Base-by-base conservation (phyloP, 2,113 vertebrate genomes). In the Cryptotis parvus region DNA sequence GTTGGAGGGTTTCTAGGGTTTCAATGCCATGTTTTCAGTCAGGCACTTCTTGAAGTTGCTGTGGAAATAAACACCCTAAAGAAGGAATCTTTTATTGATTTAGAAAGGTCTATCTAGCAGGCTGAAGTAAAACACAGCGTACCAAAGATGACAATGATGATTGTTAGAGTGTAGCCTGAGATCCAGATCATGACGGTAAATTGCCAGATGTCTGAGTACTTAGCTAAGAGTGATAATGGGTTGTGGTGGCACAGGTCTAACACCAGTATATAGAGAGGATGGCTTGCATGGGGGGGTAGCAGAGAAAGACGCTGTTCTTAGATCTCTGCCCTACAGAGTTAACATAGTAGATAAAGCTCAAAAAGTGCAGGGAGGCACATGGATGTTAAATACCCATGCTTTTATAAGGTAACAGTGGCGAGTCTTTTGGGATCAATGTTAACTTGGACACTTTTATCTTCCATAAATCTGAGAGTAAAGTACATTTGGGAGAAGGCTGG, bases 61-160 rank as follows among this genome's bases (percentile, higher is more conserved):
- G 12, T 31, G 12, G 29, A 27, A 35, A n/a, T 4, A 16, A 74
- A n/a, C 1, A 0, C 55, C 26, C 9, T 20, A 43, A 61, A 52
- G 37, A 4, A n/a, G 12, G 43, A 6, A 0, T 9, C 12, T 41
- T 27, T 39, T n/a, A 31, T 37, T 69, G 1, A 27, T 8, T 12
- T 24, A 18, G 9, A 63, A 45, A 70, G n/a, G 43, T 35, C 43
- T 27, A 65, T 31, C 33, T n/a, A 31, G 12, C 33, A 35, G 75
- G 31, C 24, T 61, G 10, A 70, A 16, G 33, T 27, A 52, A 73
- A 24, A 80, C 7, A 22, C 49, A 20, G 0, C 5, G 11, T 8
- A 8, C 22, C n/a, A n/a, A 49, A 29, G 3, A 45, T 45, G 22
- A 33, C 0, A 3, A 49, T 0, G 7, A 39, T 7, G 9, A 75